Evolutionary conservation across 2,888 invertebrate species (phyloP).

Genomic region (Globia sparganii): DNA sequence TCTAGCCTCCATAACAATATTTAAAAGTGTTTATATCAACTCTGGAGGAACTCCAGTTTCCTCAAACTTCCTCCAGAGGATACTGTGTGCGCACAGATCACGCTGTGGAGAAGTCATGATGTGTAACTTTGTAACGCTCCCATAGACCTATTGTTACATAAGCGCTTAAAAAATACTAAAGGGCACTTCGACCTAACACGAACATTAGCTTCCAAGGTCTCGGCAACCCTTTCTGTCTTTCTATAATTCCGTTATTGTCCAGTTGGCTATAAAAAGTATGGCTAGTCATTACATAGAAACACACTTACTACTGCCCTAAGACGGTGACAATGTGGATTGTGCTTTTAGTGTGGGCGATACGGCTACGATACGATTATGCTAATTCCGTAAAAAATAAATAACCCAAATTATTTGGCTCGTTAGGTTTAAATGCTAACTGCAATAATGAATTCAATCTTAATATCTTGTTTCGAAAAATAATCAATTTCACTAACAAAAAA

Average conservation of each 20-base stretch:
- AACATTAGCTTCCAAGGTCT: conserved; percentile 38
- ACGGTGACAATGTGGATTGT: conserved; percentile 37
- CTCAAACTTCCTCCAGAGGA: background rate
- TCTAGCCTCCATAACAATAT: conserved; percentile 16
- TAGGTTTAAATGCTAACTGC: background rate
- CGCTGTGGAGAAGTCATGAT: background rate
- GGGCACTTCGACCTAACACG: background rate
- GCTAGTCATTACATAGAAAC: conserved; percentile 74
- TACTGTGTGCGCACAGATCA: background rate
- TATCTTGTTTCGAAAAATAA: too few relatives aligned
- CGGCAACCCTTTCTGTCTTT: conserved; percentile 68
- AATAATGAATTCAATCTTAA: background rate
- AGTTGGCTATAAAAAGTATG: conserved; percentile 71
- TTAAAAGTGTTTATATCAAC: background rate
- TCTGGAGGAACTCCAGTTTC: background rate
- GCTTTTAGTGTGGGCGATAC: conserved; percentile 46
- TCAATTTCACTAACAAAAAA: too few relatives aligned
- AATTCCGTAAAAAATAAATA: background rate
- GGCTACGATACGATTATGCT: conserved; percentile 41
- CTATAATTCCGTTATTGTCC: conserved; percentile 73
- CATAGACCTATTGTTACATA: conserved; percentile 22
- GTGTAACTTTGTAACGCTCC: background rate
- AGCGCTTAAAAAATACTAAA: conserved; percentile 25
- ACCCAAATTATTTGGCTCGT: background rate
- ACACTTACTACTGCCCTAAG: conserved; percentile 71